Evolutionary conservation across 2,797 vertebrate genomes (phyloP).

Genomic region (Mycteria americana): DNA sequence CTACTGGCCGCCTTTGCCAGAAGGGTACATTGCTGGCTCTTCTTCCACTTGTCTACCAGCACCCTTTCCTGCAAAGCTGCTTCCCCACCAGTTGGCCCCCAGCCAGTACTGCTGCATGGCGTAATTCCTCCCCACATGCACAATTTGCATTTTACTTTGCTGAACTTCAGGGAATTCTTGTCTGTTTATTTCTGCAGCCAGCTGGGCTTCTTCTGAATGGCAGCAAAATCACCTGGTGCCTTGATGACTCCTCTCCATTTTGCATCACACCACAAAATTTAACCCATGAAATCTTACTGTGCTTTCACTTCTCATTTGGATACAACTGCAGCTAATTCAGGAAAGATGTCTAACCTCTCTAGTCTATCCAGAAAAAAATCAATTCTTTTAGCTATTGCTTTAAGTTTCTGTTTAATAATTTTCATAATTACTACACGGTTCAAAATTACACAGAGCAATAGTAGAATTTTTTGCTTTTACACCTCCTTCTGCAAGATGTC

Average conservation of each 20-base stretch:
- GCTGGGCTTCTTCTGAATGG: background rate
- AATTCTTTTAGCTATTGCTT: background rate
- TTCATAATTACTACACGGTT: background rate
- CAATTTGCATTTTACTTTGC: background rate
- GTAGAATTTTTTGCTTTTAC: background rate
- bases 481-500: background rate
- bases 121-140: background rate
- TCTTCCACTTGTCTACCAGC: background rate
- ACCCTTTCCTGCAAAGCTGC: background rate
- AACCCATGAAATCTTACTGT: background rate
- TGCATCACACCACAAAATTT: background rate
- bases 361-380: background rate
- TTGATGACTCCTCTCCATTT: background rate
- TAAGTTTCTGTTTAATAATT: background rate
- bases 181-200: background rate
- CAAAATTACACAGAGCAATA: background rate
- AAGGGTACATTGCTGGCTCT: background rate
- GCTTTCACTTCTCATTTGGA: background rate
- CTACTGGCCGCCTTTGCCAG: background rate
- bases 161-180: background rate
- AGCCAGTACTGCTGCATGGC: background rate
- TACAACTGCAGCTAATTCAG: background rate
- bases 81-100: background rate
- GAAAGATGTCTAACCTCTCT: background rate
- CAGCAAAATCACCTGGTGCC: background rate